Base-by-base conservation (phyloP, 2,888 invertebrate species). In the Scelioninae gen. 2 region DNA sequence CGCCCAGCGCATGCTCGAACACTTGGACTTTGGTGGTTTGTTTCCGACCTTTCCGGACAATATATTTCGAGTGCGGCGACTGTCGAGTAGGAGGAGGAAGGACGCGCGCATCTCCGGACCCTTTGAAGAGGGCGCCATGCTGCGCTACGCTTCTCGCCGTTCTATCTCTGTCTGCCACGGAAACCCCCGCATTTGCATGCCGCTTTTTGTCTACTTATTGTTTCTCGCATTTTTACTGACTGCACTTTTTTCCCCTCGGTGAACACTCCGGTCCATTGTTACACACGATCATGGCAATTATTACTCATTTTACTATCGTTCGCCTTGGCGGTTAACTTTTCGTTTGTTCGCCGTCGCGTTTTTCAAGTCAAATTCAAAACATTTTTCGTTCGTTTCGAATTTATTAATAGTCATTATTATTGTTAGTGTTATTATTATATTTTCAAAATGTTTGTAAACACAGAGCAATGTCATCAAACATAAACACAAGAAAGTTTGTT, bases 51-150 rank as follows among this genome's bases (percentile, higher is more conserved):
- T 52, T 35, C 19, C 37, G 9, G 53, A 39, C 53, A 37, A 22
- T 35, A 52, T 50, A 53, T 53, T 53, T 55, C n/a, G 10, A 37
- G 13, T 6, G 28, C 25, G 28, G 9, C 25, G 6, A 25, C 25
- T n/a, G n/a, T n/a, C n/a, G n/a, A n/a, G n/a, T n/a, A n/a, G n/a
- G 25, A 25, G 52, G 13, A 31, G 15, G 37, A 60, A 68, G 53
- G 18, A 60, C 53, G 43, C 53, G 43, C 25, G 43, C 52, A 37
- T 68, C 68, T 55, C 48, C 22, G 31, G 43, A 45, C 31, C 37
- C 46, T 69, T 69, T 69, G 69, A 61, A 45, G 69, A 53, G 37
- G 61, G 61, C 61, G 55, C 46, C 69, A 15, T 55, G 33, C 61
- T 48, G 55, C 18, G 35, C 64, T 18, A 7, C 15, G 33, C 25